phyloP scores from a whole-genome alignment of 2,113 vertebrate species.

The Poecile atricapillus region DNA sequence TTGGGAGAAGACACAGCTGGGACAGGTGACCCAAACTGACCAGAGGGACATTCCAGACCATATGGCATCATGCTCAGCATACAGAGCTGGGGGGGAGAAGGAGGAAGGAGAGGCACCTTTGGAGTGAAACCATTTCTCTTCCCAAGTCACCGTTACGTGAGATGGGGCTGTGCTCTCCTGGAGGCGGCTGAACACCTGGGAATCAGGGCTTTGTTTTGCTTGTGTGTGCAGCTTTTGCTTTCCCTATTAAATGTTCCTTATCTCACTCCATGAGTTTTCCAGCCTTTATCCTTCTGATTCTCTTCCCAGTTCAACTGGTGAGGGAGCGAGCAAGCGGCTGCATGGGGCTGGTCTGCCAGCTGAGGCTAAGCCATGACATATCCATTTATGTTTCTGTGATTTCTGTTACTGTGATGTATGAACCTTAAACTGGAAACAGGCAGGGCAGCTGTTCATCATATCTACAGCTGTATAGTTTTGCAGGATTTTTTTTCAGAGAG shows the following conservation, averaged over 20 bases:
- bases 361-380: background rate
- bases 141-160: rapidly evolving
- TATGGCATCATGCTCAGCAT: background rate
- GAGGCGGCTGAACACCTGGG: background rate
- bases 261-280: background rate
- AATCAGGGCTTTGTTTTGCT: background rate
- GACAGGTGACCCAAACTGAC: background rate
- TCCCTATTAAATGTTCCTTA: background rate
- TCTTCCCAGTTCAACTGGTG: background rate
- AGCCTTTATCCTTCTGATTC: background rate
- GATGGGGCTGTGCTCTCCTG: too few relatives aligned
- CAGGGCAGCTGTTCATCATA: background rate
- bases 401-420: background rate
- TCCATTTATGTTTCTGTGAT: background rate
- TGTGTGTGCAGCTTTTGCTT: background rate
- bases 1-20: background rate
- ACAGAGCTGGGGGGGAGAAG: background rate
- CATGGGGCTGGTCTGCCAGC: rapidly evolving
- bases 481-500: background rate
- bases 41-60: background rate
- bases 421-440: background rate
- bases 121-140: background rate
- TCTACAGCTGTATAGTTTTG: background rate
- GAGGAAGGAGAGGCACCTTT: background rate
- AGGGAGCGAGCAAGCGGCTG: background rate